Conservation (phyloP, 2,113 vertebrate genomes). For the Cricetomys ansorgei region DNA sequence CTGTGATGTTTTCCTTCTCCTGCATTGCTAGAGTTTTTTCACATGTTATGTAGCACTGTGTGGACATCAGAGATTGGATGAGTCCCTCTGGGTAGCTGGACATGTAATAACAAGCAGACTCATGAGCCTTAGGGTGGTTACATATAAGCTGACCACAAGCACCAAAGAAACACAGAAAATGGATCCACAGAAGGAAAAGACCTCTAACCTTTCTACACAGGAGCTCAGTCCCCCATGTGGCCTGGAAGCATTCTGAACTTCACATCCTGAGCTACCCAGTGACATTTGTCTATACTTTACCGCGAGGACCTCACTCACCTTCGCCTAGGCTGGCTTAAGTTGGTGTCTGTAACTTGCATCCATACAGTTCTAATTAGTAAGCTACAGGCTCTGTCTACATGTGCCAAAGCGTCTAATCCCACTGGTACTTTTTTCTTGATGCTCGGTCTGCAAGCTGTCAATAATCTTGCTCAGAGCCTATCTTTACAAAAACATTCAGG, state of each 20-base stretch:
- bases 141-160: background rate
- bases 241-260: background rate
- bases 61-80: background rate
- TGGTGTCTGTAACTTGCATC: background rate
- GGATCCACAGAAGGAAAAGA: background rate
- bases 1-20: background rate
- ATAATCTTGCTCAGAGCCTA: background rate
- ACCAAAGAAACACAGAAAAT: background rate
- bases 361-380: slow-evolving; percentile 3
- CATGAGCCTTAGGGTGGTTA: background rate
- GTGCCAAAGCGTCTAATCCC: background rate
- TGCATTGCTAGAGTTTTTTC: background rate
- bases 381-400: background rate
- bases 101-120: background rate
- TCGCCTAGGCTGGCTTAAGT: background rate
- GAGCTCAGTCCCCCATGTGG: background rate
- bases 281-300: background rate
- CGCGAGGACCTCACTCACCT: background rate
- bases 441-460: background rate
- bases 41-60: background rate
- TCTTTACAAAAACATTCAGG: slow-evolving; percentile 22
- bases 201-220: background rate
- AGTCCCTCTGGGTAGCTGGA: background rate
- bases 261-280: background rate
- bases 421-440: background rate